Percentiles rank a stretch among this genome's conserved stretches.
Conservation (phyloP, 2,113 vertebrate genomes). For the Macquaria australasica region DNA sequence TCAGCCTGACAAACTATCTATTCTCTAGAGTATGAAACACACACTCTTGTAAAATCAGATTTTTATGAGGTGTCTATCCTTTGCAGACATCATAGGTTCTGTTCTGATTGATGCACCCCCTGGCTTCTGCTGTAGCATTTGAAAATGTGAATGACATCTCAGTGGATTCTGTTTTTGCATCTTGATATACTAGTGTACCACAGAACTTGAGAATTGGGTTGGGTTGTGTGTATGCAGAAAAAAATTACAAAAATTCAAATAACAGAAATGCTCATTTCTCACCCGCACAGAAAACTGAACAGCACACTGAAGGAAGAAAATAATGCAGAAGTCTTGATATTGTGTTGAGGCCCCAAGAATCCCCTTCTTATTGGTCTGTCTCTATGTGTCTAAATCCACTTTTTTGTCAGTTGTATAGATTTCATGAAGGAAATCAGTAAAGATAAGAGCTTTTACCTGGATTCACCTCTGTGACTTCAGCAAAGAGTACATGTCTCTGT, state of each 20-base stretch:
- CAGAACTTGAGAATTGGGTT: neutral
- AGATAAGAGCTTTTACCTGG: neutral
- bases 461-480: neutral
- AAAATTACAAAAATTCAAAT: neutral
- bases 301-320: neutral
- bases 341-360: neutral
- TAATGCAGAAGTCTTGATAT: neutral
- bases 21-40: neutral
- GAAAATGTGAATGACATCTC: constrained; percentile 1
- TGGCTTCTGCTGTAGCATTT: neutral
- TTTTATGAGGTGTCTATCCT: neutral
- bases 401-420: neutral
- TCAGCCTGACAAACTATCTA: neutral
- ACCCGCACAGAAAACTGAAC: neutral
- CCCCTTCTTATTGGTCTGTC: neutral
- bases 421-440: neutral
- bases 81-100: neutral
- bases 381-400: neutral
- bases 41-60: neutral
- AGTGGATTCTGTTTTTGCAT: neutral
- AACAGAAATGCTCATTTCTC: neutral
- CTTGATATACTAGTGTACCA: neutral
- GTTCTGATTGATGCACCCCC: neutral
- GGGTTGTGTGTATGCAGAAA: neutral
- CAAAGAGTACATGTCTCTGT: too few relatives aligned